Base-by-base conservation (phyloP, 1,140 invertebrate species). In the Ips nitidus region DNA sequence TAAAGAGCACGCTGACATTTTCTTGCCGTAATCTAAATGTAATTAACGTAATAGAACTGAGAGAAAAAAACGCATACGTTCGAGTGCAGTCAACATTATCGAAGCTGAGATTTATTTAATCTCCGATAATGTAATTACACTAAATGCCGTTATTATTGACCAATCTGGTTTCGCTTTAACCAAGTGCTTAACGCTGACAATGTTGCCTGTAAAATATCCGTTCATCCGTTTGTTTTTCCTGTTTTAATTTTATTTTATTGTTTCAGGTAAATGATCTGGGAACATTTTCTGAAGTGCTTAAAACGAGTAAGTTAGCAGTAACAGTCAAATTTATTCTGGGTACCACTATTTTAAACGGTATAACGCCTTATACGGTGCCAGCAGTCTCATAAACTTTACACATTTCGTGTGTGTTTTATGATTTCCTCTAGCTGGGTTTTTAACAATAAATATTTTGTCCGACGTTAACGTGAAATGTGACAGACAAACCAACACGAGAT, bases 381-480 rank as follows among this genome's bases (percentile, higher is more conserved):
- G 61, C 38, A 4, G 41, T 47, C 41, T 36, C 59, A 61, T 61
- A 61, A 61, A 61, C 59, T 43, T 61, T 61, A 43, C 59, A 61
- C 59, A 47, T 61, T 61, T 61, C 59, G 59, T 57, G 59, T 61
- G 59, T 61, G 59, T 61, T 61, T 61, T 61, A 61, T 61, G 41
- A 47, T 43, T 61, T 61, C 59, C 59, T 22, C 40, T 41, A 58
- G 41, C 59, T 6, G n/a, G 55, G 45, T 50, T 57, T 40, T 55
- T 57, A 40, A 57, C 41, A 57, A 57, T 57, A 57, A 40, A 57
- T 57, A 57, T 57, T 57, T 57, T 57, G 5, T 7, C 7, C 40
- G 37, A 55, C 52, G 52, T 50, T 36, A 55, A 7, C 39, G 55
- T 57, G 22, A 7, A 57, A 40, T 57, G 37, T 55, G 52, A 55